A percentile compares a stretch with the other conserved stretches of the same genome.
Conservation (phyloP, 2,113 vertebrate genomes). For the Pleuronectes platessa region DNA sequence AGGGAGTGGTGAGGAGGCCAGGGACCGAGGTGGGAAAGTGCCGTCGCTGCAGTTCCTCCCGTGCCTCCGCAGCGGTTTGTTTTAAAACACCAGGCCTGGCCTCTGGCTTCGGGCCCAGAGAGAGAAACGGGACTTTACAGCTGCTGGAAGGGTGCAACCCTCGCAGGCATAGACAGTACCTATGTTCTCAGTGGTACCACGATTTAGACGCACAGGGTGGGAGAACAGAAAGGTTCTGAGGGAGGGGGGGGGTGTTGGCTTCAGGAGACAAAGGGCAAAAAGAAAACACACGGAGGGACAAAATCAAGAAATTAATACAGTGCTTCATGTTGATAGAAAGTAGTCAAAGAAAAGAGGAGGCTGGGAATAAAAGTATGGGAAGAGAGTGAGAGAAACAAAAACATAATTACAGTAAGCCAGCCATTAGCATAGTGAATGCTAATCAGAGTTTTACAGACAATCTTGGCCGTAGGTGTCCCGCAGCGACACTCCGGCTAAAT, state of each 20-base stretch:
- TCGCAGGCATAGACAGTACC: conserved; percentile 32
- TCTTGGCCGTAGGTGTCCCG: conserved; percentile 51
- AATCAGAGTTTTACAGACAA: conserved; percentile 58
- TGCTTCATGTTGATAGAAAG: conserved; percentile 7
- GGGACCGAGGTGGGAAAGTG: conserved; percentile 64
- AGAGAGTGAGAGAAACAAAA: conserved; percentile 26
- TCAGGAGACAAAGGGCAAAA: conserved; percentile 35
- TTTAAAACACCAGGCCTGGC: conserved; percentile 65
- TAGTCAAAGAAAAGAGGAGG: conserved; percentile 44
- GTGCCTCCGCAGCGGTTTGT: conserved; percentile 12
- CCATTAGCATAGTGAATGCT: conserved; percentile 64
- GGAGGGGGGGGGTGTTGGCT: conserved; percentile 35
- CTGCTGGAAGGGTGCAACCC: conserved; percentile 30
- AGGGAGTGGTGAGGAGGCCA: conserved; percentile 53
- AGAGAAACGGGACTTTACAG: conserved; percentile 50
- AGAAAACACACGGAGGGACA: conserved; percentile 32
- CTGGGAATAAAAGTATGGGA: conserved; percentile 39
- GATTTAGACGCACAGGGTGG: conserved; percentile 34
- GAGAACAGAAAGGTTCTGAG: conserved; percentile 32
- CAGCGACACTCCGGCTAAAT: conserved; percentile 62
- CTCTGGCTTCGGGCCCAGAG: conserved; percentile 60
- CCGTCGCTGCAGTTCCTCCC: conserved; percentile 64
- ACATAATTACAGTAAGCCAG: conserved; percentile 54
- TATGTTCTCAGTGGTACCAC: conserved; percentile 5
- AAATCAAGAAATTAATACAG: conserved; percentile 4